phyloP scores from a whole-genome alignment of 2,113 vertebrate species.

The Platichthys stellatus region DNA sequence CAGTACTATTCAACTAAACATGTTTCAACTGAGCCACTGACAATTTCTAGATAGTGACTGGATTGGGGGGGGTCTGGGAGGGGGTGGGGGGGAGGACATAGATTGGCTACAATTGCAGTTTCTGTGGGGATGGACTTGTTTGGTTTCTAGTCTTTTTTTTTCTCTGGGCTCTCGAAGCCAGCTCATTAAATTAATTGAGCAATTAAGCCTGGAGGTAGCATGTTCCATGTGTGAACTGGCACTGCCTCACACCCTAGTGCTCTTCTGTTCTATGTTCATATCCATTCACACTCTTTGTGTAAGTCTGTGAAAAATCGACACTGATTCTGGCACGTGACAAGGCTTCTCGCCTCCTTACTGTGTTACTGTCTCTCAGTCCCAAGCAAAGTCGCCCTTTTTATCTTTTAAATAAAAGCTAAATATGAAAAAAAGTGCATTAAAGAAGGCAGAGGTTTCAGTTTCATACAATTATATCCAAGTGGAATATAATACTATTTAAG shows the following conservation, averaged over 20 bases:
- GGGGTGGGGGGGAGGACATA: slow-evolving; percentile 1
- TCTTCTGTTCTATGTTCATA: slow-evolving; percentile 13
- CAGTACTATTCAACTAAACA: slow-evolving; percentile 27
- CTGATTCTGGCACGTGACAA: not conserved
- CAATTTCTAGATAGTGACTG: not conserved
- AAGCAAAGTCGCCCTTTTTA: not conserved
- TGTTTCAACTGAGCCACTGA: slow-evolving; percentile 36
- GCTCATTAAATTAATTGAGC: slow-evolving; percentile 74
- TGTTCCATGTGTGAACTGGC: slow-evolving; percentile 58
- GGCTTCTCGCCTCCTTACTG: not conserved
- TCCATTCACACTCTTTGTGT: slow-evolving; percentile 14
- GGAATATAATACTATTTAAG: not conserved
- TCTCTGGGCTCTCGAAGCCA: slow-evolving; percentile 55
- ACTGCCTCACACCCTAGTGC: slow-evolving; percentile 36
- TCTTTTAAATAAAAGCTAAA: not conserved
- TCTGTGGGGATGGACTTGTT: slow-evolving; percentile 3
- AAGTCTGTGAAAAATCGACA: not conserved
- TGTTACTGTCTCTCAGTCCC: not conserved
- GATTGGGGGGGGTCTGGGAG: too few relatives aligned
- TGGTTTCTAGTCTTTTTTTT: slow-evolving; percentile 44
- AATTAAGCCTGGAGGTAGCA: slow-evolving; percentile 66
- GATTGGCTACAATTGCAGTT: slow-evolving; percentile 29
- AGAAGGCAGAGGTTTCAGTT: not conserved
- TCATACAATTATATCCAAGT: not conserved
- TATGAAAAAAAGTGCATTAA: not conserved